Evolutionary conservation across 2,888 invertebrate genomes (phyloP).

Genomic region (Hypselothyrea guttata): DNA sequence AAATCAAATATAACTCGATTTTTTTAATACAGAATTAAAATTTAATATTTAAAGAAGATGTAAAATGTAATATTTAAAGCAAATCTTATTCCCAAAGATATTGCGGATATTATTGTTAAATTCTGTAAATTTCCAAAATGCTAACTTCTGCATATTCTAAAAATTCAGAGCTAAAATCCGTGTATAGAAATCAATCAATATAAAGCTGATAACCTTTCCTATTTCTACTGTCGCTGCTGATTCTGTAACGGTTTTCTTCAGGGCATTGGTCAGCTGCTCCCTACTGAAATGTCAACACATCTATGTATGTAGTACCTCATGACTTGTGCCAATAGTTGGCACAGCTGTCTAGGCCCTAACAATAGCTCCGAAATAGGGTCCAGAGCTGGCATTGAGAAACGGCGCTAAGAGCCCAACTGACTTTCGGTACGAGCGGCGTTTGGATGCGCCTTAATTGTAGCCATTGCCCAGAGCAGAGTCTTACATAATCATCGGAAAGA

Average conservation of each 20-base stretch:
- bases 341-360: slow-evolving; percentile 60
- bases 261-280: slow-evolving; percentile 59
- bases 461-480: slow-evolving; percentile 47
- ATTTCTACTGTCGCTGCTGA: too few relatives aligned
- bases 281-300: slow-evolving; percentile 39
- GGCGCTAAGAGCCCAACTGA: slow-evolving; percentile 63
- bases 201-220: too few relatives aligned
- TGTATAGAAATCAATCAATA: too few relatives aligned
- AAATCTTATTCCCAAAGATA: too few relatives aligned
- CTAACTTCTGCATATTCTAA: too few relatives aligned
- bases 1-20: too few relatives aligned
- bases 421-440: slow-evolving; percentile 57
- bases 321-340: slow-evolving; percentile 60
- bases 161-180: too few relatives aligned
- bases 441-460: slow-evolving; percentile 52
- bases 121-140: too few relatives aligned
- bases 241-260: slow-evolving; percentile 9
- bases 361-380: slow-evolving; percentile 43
- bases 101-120: too few relatives aligned
- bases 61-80: too few relatives aligned
- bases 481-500: slow-evolving; percentile 59
- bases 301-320: slow-evolving; percentile 12
- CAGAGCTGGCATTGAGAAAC: slow-evolving; percentile 25
- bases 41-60: too few relatives aligned
- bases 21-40: too few relatives aligned